Evolutionary conservation across 2,888 invertebrate species (phyloP).

Genomic region (Lasioglossum marginatum): DNA sequence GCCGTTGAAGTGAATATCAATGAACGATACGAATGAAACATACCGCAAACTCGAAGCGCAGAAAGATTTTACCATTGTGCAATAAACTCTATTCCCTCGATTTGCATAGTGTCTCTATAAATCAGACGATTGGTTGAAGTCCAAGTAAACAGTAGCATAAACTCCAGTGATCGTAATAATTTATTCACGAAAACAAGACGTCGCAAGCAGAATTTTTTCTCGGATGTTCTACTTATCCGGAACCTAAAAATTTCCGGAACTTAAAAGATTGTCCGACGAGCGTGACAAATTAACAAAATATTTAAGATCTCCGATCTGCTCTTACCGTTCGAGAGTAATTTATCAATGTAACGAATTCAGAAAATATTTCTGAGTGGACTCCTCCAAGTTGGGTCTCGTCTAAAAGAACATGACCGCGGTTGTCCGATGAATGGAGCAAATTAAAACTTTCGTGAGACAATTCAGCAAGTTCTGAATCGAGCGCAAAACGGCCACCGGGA

Average conservation of each 20-base stretch:
- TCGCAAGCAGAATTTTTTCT: not conserved
- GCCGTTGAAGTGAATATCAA: not conserved
- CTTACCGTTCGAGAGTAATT: not conserved
- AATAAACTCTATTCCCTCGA: not conserved
- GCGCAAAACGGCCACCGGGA: not conserved
- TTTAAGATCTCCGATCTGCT: not conserved
- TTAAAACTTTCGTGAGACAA: not conserved
- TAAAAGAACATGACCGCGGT: not conserved
- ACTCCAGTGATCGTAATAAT: not conserved
- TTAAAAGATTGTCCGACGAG: not conserved
- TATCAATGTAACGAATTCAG: not conserved
- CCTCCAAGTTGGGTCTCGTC: not conserved
- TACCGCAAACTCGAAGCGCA: not conserved
- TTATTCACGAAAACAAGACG: not conserved
- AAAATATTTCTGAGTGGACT: not conserved
- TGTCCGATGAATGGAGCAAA: not conserved
- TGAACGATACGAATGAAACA: not conserved
- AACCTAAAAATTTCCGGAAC: not conserved
- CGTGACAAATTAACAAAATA: not conserved
- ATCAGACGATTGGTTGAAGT: not conserved
- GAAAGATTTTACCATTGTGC: not conserved
- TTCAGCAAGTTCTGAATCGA: not conserved
- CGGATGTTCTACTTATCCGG: not conserved
- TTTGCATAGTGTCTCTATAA: not conserved
- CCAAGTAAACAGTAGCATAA: conserved; percentile 4